These are phyloP conservation scores for Chinchilla lanigera DNA, from an alignment of 2,113 vertebrate species.

Conservation along the genomic window DNA sequence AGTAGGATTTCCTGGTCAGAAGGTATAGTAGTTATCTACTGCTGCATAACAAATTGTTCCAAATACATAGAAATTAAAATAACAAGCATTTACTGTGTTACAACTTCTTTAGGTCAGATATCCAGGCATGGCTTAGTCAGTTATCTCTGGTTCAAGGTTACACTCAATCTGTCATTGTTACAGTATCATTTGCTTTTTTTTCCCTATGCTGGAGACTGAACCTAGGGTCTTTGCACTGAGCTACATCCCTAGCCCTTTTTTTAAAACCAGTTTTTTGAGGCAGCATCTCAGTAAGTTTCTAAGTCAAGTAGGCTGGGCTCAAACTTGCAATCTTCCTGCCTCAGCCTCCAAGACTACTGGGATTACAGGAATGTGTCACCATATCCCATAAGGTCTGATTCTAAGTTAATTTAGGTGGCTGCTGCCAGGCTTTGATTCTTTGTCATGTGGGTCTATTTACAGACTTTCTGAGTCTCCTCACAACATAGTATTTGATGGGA, in stretches of 20 bases:
- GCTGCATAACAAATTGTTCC: slow-evolving; percentile 19
- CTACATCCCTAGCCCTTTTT: neutral
- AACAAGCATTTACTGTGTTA: neutral
- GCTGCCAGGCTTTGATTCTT: neutral
- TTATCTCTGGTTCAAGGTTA: neutral
- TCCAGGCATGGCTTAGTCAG: neutral
- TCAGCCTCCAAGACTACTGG: neutral
- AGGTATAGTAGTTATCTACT: slow-evolving; percentile 17
- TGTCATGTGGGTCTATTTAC: neutral
- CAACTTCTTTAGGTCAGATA: neutral
- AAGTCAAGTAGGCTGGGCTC: neutral
- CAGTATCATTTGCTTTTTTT: neutral
- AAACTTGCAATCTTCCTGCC: neutral
- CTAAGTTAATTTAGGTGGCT: neutral
- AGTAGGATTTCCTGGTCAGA: slow-evolving; percentile 48
- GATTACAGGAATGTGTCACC: neutral
- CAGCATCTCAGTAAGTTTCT: neutral
- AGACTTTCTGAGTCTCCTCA: neutral
- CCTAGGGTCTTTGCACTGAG: neutral
- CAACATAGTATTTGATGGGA: neutral
- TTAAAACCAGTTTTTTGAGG: neutral
- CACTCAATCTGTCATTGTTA: neutral
- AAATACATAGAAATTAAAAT: slow-evolving; percentile 22
- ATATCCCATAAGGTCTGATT: neutral
- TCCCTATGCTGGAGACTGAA: neutral